These are phyloP conservation scores for Halichondria panicea DNA, from an alignment of 37 sponge, comb jelly and placozoan species.

Conservation along the genomic window DNA sequence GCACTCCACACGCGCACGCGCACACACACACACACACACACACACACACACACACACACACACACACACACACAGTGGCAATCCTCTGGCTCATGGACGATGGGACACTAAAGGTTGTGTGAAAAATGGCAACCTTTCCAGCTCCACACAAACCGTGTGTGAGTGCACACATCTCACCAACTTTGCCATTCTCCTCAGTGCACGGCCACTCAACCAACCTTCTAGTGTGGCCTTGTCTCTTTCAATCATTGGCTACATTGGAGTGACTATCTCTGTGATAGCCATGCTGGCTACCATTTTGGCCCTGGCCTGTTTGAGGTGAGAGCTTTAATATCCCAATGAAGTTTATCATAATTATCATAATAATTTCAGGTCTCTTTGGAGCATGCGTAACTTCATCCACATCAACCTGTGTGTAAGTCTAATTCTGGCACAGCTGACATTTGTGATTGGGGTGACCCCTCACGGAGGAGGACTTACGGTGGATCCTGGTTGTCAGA, in stretches of 20 bases:
- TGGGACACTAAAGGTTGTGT: background rate
- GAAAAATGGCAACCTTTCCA: background rate
- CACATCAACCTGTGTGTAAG: slow-evolving; percentile 64
- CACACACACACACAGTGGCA: no score
- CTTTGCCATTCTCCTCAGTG: background rate
- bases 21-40: no score
- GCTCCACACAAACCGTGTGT: background rate
- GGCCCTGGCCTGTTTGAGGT: background rate
- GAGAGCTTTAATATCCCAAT: background rate
- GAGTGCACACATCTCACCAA: background rate
- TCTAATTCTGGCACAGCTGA: slow-evolving; percentile 52
- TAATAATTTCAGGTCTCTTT: slow-evolving; percentile 50
- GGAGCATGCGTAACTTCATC: slow-evolving; percentile 50
- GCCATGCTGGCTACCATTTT: background rate
- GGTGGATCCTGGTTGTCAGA: no score
- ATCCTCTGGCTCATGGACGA: no score
- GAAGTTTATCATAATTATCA: background rate
- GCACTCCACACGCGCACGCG: no score
- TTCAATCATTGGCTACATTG: background rate
- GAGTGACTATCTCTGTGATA: slow-evolving; percentile 4
- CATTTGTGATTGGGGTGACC: slow-evolving; percentile 38
- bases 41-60: no score
- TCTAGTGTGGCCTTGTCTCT: no score
- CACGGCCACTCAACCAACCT: background rate
- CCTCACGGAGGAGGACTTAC: background rate